Evolutionary conservation across 2,888 invertebrate genomes (phyloP), one percentile per base, ranked within the genome.

Genomic region (Drosophila aldrichi): DNA sequence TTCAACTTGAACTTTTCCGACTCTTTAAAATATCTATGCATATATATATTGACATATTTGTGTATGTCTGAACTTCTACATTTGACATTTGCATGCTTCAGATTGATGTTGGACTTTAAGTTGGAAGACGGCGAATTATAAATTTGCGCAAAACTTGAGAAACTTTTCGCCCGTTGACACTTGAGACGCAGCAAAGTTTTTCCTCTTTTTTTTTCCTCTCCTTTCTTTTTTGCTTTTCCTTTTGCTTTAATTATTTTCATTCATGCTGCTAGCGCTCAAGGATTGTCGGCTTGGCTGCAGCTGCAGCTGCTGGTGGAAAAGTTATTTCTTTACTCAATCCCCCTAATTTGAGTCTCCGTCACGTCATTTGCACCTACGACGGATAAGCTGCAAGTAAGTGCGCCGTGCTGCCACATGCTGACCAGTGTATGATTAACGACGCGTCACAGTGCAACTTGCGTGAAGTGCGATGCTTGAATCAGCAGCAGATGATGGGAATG

Each of bases 261-360:
- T 57, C 54, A 68, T 57, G 18, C 38, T 25, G 32, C 46, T 20
- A 18, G 1, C 10, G 10, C 22, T 25, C 34, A 38, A 68, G 36
- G 48, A 55, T 20, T 48, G 56, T 36, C 40, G 54, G 49, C 49
- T 18, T 18, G 34, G 18, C n/a, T 71, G 73, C 70, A 73, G 57
- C 65, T 64, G 74, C 29, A 64, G 65, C 74, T 64, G 74, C 29
- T 54, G n/a, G 5, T 25, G 25, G 12, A 29, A 70, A 70, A 58
- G 51, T 46, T 57, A 43, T 48, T 38, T 22, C 46, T 29, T 12
- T 4, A 41, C 55, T 1, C 22, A 56, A 70, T 58, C 59, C 38
- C 43, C 18, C 32, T 20, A 9, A 46, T 38, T 44, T 36, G 12
- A 69, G 58, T 20, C 29, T 12, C 18, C 36, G 57, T 48, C 67